Percentiles rank a stretch among this genome's conserved stretches.
Conservation (phyloP, 2,113 vertebrate species). For the Antigone vipio region DNA sequence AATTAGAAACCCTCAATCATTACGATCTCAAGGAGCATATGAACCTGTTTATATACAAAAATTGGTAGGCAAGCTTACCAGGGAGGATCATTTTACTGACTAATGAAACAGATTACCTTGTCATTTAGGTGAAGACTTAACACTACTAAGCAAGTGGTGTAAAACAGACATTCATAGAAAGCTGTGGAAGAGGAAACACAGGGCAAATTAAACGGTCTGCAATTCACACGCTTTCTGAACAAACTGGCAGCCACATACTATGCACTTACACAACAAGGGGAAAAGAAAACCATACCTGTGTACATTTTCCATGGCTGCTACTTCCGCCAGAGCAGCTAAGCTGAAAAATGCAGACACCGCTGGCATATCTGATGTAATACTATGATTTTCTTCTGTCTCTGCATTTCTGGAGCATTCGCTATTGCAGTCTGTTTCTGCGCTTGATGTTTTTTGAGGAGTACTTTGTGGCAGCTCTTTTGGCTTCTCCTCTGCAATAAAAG, state of each 20-base stretch:
- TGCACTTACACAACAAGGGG: background rate
- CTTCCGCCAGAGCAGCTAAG: constrained; percentile 96
- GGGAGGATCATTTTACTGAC: background rate
- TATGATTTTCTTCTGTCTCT: constrained; percentile 71
- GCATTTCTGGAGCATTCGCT: constrained; percentile 76
- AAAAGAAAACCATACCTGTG: constrained; percentile 82
- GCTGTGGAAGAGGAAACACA: background rate
- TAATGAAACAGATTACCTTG: background rate
- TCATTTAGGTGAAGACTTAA: background rate
- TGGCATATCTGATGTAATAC: constrained; percentile 78
- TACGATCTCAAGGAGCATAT: background rate
- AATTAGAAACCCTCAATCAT: background rate
- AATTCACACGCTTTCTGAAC: background rate
- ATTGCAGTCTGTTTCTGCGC: constrained; percentile 82
- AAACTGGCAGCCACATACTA: background rate
- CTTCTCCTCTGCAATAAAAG: constrained; percentile 83
- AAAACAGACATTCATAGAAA: background rate
- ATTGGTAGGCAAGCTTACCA: background rate
- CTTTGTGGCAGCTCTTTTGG: constrained; percentile 82
- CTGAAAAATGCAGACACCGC: constrained; percentile 91
- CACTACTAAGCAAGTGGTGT: background rate
- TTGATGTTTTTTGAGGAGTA: constrained; percentile 72
- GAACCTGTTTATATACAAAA: background rate
- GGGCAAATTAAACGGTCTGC: background rate
- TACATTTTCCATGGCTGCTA: constrained; percentile 98